Base-by-base conservation (phyloP, 1,140 invertebrate species). In the Dreissena rostriformis region DNA sequence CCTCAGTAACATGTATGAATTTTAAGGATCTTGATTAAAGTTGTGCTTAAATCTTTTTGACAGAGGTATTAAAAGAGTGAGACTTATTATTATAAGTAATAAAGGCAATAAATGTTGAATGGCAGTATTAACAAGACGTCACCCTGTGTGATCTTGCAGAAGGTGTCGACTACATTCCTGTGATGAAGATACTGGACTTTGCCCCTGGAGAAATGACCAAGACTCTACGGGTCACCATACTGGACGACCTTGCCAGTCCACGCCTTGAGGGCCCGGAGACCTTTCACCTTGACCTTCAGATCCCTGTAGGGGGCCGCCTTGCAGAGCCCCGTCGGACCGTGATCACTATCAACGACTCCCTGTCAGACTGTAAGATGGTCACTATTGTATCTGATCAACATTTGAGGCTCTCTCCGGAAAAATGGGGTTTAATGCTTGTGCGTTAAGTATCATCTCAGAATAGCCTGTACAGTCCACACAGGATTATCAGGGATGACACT, bases 191-290 rank as follows among this genome's bases (percentile, higher is more conserved):
- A 52, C 81, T 94, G 17, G 89, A 91, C 66, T 94, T 94, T 83
- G 88, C 87, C 15, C 91, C 93, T 11, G 92, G 93, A 1, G 90
- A 90, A 55, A 92, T 89, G 52, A 86, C 87, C 77, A 88, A 92
- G 83, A 91, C 89, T 8, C 84, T 94, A 11, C 70, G 82, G 39
- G 88, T 93, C 2, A 91, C 74, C 12, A 94, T 94, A 26, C 55
- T 94, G 15, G 93, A 94, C 87, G 94, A 94, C 86, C 83, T 93
- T n/a, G 93, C 91, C 12, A 85, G 86, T 49, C 93, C 93, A 0
- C 61, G 76, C 5, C 74, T 94, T 7, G 94, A 94, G 84, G 93
- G 94, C 19, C 51, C 81, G 2, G 93, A 94, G 86, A 90, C 75
- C 0, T 93, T 94, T 70, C 80, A 92, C 72, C 81, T 94, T 6